Conservation (phyloP, 2,797 vertebrate species). For the Vespertilio murinus region DNA sequence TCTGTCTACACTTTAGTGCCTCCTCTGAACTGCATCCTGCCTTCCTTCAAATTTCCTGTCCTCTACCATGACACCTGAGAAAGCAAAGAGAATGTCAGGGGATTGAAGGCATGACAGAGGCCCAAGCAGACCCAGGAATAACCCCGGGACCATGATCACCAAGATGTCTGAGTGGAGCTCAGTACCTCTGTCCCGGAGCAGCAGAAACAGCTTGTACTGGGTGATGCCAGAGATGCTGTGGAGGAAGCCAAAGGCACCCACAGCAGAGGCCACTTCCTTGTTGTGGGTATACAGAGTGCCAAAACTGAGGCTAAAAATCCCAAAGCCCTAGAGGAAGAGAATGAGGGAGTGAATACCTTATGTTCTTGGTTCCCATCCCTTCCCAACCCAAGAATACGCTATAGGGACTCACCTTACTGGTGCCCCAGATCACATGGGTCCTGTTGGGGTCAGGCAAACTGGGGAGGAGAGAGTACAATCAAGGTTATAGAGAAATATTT, state of each 20-base stretch:
- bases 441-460: conserved; percentile 95
- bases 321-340: conserved; percentile 89
- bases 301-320: conserved; percentile 89
- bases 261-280: conserved; percentile 87
- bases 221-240: conserved; percentile 88
- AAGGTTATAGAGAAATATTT: conserved; percentile 34
- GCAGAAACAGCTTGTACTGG: conserved; percentile 90
- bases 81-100: background rate
- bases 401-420: conserved; percentile 89
- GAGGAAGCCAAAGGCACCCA: conserved; percentile 88
- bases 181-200: conserved; percentile 91
- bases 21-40: background rate
- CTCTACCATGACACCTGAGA: background rate
- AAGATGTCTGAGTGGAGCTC: background rate
- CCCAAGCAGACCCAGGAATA: background rate
- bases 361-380: background rate
- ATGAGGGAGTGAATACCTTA: background rate
- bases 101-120: background rate
- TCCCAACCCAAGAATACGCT: background rate
- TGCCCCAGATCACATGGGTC: conserved; percentile 95
- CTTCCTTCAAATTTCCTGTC: background rate
- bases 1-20: background rate
- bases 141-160: background rate
- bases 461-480: conserved; percentile 14
- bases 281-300: conserved; percentile 92